phyloP scores from a whole-genome alignment of 2,113 vertebrate genomes.

The Axis porcinus region DNA sequence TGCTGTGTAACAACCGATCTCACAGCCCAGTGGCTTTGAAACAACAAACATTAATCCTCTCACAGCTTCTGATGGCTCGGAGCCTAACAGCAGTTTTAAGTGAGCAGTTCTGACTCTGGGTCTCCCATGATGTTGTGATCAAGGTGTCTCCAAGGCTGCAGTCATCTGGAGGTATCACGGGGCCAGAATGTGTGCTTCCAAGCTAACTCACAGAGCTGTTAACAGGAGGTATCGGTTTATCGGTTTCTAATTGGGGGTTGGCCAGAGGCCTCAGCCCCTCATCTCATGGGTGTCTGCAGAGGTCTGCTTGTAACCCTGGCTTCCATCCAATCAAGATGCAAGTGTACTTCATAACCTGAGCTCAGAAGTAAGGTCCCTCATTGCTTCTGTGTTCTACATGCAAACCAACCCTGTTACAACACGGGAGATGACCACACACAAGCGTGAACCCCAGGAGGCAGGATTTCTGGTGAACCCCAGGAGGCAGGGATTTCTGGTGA shows the following conservation, averaged over 20 bases:
- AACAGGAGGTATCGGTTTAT: accelerated
- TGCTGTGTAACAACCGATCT: not conserved
- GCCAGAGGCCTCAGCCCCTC: not conserved
- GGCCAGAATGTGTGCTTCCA: not conserved
- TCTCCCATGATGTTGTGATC: not conserved
- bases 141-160: not conserved
- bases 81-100: not conserved
- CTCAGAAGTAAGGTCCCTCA: not conserved
- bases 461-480: no score
- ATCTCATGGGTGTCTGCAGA: not conserved
- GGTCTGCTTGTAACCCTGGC: not conserved
- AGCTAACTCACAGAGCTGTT: not conserved
- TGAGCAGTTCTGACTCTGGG: not conserved
- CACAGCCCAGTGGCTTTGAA: not conserved
- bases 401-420: not conserved
- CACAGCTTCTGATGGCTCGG: not conserved
- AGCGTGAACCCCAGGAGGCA: not conserved
- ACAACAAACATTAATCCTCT: not conserved
- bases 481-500: no score
- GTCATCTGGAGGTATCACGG: not conserved
- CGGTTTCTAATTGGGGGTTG: not conserved
- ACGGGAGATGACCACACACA: not conserved
- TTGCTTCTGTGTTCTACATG: not conserved
- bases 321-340: not conserved
- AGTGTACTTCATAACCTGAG: not conserved